Conservation (phyloP, 2,888 invertebrate genomes). For the Sinohyriopsis cumingii region DNA sequence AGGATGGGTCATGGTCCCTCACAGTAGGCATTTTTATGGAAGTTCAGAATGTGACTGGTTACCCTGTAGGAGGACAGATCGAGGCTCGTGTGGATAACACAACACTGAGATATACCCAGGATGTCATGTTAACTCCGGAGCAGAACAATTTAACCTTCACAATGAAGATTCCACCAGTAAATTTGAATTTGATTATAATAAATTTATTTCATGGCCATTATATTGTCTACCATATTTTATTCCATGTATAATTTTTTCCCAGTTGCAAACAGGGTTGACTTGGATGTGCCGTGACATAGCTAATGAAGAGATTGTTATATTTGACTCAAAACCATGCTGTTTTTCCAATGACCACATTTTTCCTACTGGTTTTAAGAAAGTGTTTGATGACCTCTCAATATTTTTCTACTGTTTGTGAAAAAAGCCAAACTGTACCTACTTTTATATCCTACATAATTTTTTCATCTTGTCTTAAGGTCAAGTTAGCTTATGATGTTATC, state of each 20-base stretch:
- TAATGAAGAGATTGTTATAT: too few relatives aligned
- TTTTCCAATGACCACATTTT: too few relatives aligned
- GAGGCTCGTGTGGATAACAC: slow-evolving; percentile 36
- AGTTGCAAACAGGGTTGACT: too few relatives aligned
- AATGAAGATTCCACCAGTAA: slow-evolving; percentile 32
- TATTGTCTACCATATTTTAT: background rate
- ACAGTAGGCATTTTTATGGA: slow-evolving; percentile 39
- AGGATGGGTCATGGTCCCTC: slow-evolving; percentile 42
- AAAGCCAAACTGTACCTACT: too few relatives aligned
- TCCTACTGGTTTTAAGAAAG: too few relatives aligned
- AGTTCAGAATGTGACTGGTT: slow-evolving; percentile 11
- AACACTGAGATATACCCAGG: slow-evolving; percentile 20
- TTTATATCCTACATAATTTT: too few relatives aligned
- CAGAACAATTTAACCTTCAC: slow-evolving; percentile 20
- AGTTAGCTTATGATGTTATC: too few relatives aligned
- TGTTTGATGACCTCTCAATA: too few relatives aligned
- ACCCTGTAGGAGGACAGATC: slow-evolving; percentile 30
- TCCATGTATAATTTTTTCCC: background rate
- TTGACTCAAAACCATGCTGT: background rate
- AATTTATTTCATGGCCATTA: background rate
- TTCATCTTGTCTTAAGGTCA: too few relatives aligned
- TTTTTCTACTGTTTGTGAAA: too few relatives aligned
- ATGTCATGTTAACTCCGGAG: slow-evolving; percentile 24
- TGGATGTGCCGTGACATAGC: too few relatives aligned
- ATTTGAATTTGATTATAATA: background rate